Evolutionary conservation across 2,113 vertebrate species (phyloP).

Genomic region (Erythrocercus mccallii): DNA sequence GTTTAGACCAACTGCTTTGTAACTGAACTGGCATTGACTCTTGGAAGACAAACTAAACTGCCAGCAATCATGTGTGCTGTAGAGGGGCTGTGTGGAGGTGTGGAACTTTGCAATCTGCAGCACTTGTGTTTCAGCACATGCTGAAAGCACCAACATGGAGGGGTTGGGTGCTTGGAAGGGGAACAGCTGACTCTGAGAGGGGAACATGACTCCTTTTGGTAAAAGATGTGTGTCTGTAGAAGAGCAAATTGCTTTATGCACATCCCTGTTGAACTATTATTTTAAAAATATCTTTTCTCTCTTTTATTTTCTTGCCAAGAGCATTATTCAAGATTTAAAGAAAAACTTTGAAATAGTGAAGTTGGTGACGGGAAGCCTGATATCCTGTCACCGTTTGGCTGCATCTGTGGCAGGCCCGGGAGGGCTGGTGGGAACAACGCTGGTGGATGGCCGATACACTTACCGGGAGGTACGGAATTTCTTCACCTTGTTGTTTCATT

Average conservation of each 20-base stretch:
- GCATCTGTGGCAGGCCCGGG: conserved; percentile 82
- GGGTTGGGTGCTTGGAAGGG: background rate
- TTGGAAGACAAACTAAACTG: background rate
- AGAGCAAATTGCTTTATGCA: background rate
- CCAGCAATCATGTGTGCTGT: background rate
- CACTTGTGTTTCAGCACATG: background rate
- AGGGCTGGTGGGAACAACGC: conserved; percentile 82
- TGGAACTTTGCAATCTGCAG: background rate
- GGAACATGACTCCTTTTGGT: background rate
- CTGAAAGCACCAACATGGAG: background rate
- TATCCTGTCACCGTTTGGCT: conserved; percentile 93
- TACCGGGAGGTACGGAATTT: conserved; percentile 87
- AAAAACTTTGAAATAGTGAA: conserved; percentile 99
- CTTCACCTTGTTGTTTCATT: background rate
- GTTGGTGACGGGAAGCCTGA: conserved; percentile 91
- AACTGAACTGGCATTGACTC: background rate
- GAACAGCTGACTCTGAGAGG: background rate
- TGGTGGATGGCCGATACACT: conserved; percentile 94
- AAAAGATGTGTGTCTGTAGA: background rate
- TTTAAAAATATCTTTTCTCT: background rate
- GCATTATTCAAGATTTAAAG: conserved; percentile 98
- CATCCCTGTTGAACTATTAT: background rate
- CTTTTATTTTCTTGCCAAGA: conserved; percentile 72
- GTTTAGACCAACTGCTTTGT: conserved; percentile 18
- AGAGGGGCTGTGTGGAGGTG: background rate